A percentile compares a stretch with the other conserved stretches of the same genome.
These are phyloP conservation scores for Atrina japonica DNA, from an alignment of 2,888 invertebrate genomes.

Conservation along the genomic window DNA sequence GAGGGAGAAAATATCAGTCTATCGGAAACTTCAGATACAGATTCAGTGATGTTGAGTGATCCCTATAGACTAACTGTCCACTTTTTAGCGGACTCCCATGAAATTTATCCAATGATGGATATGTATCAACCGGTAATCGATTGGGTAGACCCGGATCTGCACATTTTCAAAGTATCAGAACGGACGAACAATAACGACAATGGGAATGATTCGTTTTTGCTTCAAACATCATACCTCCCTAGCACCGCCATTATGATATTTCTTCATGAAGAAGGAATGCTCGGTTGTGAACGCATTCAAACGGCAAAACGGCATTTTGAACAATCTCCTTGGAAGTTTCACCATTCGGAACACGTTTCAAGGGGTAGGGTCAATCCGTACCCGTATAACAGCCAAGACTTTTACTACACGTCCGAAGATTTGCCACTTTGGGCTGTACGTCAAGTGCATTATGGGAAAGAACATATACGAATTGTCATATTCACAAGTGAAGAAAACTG, in stretches of 20 bases:
- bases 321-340: slow-evolving; percentile 71
- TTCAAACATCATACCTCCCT: slow-evolving; percentile 52
- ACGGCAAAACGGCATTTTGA: slow-evolving; percentile 63
- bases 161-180: slow-evolving; percentile 66
- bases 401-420: slow-evolving; percentile 69
- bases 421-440: slow-evolving; percentile 74
- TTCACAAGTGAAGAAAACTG: slow-evolving; percentile 70
- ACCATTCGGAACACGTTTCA: slow-evolving; percentile 70
- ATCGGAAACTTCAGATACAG: slow-evolving; percentile 61
- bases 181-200: slow-evolving; percentile 42
- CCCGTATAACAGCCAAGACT: slow-evolving; percentile 72
- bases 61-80: slow-evolving; percentile 63
- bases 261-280: slow-evolving; percentile 64
- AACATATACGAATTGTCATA: slow-evolving; percentile 70
- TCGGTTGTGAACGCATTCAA: slow-evolving; percentile 63
- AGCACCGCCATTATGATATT: slow-evolving; percentile 68
- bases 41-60: slow-evolving; percentile 60
- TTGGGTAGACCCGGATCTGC: slow-evolving; percentile 69
- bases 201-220: slow-evolving; percentile 40
- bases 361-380: slow-evolving; percentile 65
- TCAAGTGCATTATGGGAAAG: slow-evolving; percentile 75
- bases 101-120: slow-evolving; percentile 62
- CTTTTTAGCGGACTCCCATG: slow-evolving; percentile 64
- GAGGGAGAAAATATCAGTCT: slow-evolving; percentile 64
- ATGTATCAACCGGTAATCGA: slow-evolving; percentile 65